Evolutionary conservation across 2,888 invertebrate genomes (phyloP).

Genomic region (Drosophila putrida): DNA sequence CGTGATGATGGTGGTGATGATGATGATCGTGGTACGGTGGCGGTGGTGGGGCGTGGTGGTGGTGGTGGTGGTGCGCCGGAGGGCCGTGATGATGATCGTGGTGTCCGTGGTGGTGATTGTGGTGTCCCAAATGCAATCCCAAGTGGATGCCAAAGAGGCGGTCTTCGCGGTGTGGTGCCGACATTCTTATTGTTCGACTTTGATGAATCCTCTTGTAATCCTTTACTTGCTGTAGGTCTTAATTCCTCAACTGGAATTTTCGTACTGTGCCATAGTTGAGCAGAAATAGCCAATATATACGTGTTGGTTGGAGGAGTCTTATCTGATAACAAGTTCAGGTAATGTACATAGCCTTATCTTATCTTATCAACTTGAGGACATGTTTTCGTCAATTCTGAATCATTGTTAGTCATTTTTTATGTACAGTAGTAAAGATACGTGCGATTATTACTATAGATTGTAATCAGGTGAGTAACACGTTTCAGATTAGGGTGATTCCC

Average conservation of each 20-base stretch:
- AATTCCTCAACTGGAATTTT: slow-evolving; percentile 28
- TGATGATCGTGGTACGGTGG: slow-evolving; percentile 48
- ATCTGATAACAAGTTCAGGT: slow-evolving; percentile 37
- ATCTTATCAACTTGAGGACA: slow-evolving; percentile 52
- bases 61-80: slow-evolving; percentile 44
- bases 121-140: slow-evolving; percentile 56
- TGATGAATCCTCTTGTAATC: slow-evolving; percentile 17
- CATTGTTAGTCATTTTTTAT: slow-evolving; percentile 39
- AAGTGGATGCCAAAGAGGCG: slow-evolving; percentile 68
- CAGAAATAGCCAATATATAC: slow-evolving; percentile 60
- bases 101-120: slow-evolving; percentile 59
- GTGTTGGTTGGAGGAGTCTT: background rate
- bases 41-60: slow-evolving; percentile 59
- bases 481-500: slow-evolving; percentile 35
- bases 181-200: slow-evolving; percentile 39
- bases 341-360: slow-evolving; percentile 28
- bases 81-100: slow-evolving; percentile 21
- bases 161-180: slow-evolving; percentile 62
- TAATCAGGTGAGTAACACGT: slow-evolving; percentile 45
- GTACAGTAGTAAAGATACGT: slow-evolving; percentile 35
- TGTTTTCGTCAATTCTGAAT: slow-evolving; percentile 23
- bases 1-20: slow-evolving; percentile 54
- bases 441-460: slow-evolving; percentile 6
- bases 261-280: slow-evolving; percentile 45
- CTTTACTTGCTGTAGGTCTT: slow-evolving; percentile 30